phyloP scores from a whole-genome alignment of 30 jellyfish, hydroid and myxozoan genomes.

The Nemopilema nomurai region DNA sequence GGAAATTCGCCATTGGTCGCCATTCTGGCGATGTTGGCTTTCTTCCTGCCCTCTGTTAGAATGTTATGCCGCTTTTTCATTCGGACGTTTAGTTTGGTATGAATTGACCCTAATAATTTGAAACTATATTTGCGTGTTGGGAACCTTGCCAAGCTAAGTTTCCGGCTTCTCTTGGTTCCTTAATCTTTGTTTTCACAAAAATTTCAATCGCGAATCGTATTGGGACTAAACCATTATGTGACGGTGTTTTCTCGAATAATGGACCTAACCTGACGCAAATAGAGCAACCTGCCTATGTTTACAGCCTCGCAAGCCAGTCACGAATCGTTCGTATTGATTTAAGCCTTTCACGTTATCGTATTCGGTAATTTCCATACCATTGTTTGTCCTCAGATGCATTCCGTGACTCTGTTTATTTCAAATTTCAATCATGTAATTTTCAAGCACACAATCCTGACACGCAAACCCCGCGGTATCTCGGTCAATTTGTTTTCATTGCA shows the following conservation, averaged over 20 bases:
- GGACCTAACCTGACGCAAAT: neutral
- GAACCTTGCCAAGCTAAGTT: slow-evolving; percentile 66
- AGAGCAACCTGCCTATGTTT: slow-evolving; percentile 9
- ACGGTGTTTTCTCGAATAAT: neutral
- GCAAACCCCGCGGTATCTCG: slow-evolving; percentile 15
- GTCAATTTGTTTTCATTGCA: neutral
- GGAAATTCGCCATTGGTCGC: neutral
- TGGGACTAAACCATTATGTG: neutral
- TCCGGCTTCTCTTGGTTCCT: slow-evolving; percentile 53
- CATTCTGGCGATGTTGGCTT: neutral
- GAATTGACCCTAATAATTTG: neutral
- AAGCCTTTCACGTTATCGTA: slow-evolving; percentile 12
- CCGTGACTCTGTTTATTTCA: slow-evolving; percentile 50
- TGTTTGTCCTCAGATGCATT: slow-evolving; percentile 26
- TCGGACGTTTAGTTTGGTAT: neutral
- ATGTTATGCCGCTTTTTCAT: neutral
- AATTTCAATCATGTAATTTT: slow-evolving; percentile 41
- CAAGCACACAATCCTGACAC: slow-evolving; percentile 44
- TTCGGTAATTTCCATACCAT: slow-evolving; percentile 26
- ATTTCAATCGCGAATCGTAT: neutral
- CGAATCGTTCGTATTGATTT: slow-evolving; percentile 32
- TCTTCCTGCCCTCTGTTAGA: neutral
- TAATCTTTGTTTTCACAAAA: neutral
- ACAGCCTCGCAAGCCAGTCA: slow-evolving; percentile 21
- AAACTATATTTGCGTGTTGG: slow-evolving; percentile 43